These are phyloP conservation scores for Conchocele bisecta DNA, from an alignment of 2,888 invertebrate genomes.

Conservation along the genomic window DNA sequence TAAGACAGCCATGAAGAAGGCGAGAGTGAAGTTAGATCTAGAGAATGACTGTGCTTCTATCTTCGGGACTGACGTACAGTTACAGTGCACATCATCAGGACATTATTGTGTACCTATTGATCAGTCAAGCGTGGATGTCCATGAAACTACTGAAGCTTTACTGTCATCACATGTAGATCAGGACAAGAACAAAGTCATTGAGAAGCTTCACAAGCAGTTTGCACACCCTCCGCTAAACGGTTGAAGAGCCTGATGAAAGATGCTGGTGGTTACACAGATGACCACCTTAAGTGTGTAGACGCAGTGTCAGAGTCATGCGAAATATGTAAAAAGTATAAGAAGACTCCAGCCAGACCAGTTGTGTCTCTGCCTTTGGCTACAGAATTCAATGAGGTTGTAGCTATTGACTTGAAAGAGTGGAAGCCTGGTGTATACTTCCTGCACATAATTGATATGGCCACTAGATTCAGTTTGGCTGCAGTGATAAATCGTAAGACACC, in stretches of 20 bases:
- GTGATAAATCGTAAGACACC: conserved; percentile 33
- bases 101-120: too few relatives aligned
- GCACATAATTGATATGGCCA: conserved; percentile 40
- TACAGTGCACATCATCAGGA: too few relatives aligned
- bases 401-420: conserved; percentile 26
- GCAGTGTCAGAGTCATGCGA: conserved; percentile 29
- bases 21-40: conserved; percentile 48
- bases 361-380: conserved; percentile 36
- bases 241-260: conserved; percentile 38
- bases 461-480: conserved; percentile 42
- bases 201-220: conserved; percentile 58
- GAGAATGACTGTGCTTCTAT: conserved; percentile 52
- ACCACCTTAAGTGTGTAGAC: conserved; percentile 24
- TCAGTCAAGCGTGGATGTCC: too few relatives aligned
- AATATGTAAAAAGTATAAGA: conserved; percentile 28
- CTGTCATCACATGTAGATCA: conserved; percentile 2
- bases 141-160: too few relatives aligned
- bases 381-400: conserved; percentile 20
- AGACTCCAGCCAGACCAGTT: conserved; percentile 38
- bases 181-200: conserved; percentile 17
- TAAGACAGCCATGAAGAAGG: conserved; percentile 43
- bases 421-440: conserved; percentile 25
- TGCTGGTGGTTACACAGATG: conserved; percentile 28
- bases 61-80: too few relatives aligned
- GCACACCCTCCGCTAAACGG: conserved; percentile 52